Evolutionary conservation across 2,113 vertebrate genomes (phyloP).

Genomic region (Erpornis zantholeuca): DNA sequence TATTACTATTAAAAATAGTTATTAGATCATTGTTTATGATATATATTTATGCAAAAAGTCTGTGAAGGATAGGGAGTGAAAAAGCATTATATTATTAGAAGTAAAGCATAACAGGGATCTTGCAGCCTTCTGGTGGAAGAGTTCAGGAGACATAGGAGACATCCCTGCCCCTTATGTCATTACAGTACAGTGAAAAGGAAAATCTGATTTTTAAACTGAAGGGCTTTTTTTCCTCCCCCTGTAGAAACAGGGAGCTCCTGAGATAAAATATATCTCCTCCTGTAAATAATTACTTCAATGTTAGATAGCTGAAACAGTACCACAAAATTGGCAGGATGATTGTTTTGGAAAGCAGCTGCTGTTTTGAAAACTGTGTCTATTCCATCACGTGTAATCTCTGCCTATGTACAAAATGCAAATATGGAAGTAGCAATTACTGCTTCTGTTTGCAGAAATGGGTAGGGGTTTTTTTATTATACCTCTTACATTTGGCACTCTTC

Average conservation of each 20-base stretch:
- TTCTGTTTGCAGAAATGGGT: not conserved
- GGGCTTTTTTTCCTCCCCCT: rapidly evolving
- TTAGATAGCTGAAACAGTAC: not conserved
- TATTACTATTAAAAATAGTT: not conserved
- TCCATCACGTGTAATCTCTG: not conserved
- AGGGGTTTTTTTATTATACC: not conserved
- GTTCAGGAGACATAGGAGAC: not conserved
- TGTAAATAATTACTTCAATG: not conserved
- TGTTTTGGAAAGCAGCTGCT: not conserved
- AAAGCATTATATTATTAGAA: not conserved
- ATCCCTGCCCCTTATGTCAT: not conserved
- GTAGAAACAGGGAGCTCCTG: not conserved
- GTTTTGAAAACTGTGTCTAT: not conserved
- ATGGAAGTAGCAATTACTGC: not conserved
- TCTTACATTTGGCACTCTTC: not conserved
- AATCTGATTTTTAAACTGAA: not conserved
- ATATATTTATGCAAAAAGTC: not conserved
- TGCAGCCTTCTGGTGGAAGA: not conserved
- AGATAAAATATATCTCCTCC: not conserved
- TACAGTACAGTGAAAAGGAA: not conserved
- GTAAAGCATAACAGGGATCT: not conserved
- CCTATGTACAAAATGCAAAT: not conserved
- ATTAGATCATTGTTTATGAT: not conserved
- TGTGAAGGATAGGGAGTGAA: not conserved
- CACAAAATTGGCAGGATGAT: not conserved